Evolutionary conservation across 2,888 invertebrate species (phyloP).

Genomic region (Cephus spinipes): DNA sequence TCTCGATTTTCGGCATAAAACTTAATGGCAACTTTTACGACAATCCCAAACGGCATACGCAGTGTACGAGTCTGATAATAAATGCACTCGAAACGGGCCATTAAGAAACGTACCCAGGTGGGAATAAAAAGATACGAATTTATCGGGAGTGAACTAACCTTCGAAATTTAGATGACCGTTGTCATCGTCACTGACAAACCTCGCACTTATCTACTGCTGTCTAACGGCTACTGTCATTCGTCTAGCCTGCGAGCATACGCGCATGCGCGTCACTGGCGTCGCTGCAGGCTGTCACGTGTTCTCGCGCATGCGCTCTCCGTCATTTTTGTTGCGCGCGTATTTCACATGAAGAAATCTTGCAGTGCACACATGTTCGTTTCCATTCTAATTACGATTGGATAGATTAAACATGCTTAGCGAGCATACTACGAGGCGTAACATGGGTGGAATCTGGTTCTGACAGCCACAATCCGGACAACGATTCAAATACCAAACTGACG

Average conservation of each 20-base stretch:
- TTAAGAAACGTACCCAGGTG: background rate
- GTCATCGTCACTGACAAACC: background rate
- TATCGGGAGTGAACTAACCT: background rate
- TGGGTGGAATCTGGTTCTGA: background rate
- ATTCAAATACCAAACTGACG: slow-evolving; percentile 1
- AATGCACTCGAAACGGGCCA: background rate
- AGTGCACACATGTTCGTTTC: background rate
- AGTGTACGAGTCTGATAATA: background rate
- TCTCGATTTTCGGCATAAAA: slow-evolving; percentile 14
- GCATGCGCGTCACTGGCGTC: background rate
- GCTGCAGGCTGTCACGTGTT: background rate
- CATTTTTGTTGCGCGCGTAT: too few relatives aligned
- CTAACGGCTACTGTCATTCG: background rate
- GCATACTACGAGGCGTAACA: background rate
- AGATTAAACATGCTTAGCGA: background rate
- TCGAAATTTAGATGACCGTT: background rate
- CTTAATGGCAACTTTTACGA: slow-evolving; percentile 18
- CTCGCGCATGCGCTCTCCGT: too few relatives aligned
- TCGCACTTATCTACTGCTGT: background rate
- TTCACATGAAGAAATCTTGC: background rate
- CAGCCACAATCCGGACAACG: background rate
- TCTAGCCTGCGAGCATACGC: background rate
- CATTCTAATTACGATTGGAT: background rate
- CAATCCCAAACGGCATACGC: slow-evolving; percentile 7
- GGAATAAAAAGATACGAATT: background rate